Evolutionary conservation across 2,113 vertebrate species (phyloP).

Genomic region (Herpailurus yagouaroundi): DNA sequence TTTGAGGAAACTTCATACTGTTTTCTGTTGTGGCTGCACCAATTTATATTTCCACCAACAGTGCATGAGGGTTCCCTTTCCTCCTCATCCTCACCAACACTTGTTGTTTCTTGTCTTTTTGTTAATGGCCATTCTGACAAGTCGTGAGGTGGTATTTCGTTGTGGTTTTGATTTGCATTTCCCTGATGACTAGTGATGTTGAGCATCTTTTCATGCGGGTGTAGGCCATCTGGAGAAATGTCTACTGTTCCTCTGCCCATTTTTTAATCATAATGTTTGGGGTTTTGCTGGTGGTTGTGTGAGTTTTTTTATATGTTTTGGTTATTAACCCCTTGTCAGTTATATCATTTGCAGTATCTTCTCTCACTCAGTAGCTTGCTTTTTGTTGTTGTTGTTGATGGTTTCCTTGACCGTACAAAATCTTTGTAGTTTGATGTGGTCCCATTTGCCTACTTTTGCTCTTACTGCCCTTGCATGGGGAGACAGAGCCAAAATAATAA

Average conservation of each 20-base stretch:
- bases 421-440: not conserved
- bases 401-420: not conserved
- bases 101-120: not conserved
- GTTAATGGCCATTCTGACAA: not conserved
- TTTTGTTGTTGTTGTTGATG: not conserved
- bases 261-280: not conserved
- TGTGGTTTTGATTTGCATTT: not conserved
- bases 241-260: not conserved
- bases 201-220: not conserved
- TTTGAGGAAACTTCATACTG: not conserved
- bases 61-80: not conserved
- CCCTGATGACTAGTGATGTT: not conserved
- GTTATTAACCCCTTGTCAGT: not conserved
- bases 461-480: not conserved
- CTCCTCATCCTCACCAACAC: not conserved
- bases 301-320: not conserved
- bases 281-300: not conserved
- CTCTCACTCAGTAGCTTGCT: not conserved
- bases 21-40: not conserved
- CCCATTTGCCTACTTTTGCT: not conserved
- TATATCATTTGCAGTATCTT: not conserved
- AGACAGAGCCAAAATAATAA: not conserved
- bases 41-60: not conserved
- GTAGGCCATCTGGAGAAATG: not conserved
- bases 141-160: not conserved